Evolutionary conservation across 2,888 invertebrate genomes (phyloP).

Genomic region (Automeris io): DNA sequence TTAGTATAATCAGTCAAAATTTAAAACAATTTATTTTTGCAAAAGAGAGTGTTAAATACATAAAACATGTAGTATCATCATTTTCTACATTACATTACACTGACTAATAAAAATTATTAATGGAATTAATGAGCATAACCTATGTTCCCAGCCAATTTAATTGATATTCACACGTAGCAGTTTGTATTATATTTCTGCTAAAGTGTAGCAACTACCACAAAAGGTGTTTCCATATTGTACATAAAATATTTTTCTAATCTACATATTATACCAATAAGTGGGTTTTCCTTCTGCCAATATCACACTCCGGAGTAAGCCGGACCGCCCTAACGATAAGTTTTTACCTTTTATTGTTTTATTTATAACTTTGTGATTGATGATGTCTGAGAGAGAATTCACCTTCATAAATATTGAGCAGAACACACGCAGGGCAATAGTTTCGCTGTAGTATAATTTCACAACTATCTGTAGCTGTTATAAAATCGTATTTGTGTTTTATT

Average conservation of each 20-base stretch:
- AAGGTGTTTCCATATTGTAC: slow-evolving; percentile 6
- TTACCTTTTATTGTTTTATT: slow-evolving; percentile 78
- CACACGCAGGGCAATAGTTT: slow-evolving; percentile 62
- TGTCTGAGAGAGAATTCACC: slow-evolving; percentile 58
- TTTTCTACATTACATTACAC: no score
- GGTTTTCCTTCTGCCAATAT: slow-evolving; percentile 63
- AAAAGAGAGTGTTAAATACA: no score
- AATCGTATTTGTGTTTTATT: slow-evolving; percentile 7
- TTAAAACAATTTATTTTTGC: no score
- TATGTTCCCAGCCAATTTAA: no score
- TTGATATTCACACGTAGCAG: no score
- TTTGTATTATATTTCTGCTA: not conserved
- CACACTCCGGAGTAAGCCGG: slow-evolving; percentile 51
- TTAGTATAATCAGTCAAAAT: no score
- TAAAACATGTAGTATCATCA: no score
- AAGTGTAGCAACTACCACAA: not conserved
- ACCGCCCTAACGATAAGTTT: slow-evolving; percentile 67
- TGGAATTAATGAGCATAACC: no score
- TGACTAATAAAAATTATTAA: no score
- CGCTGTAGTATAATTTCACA: slow-evolving; percentile 21
- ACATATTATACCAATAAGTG: slow-evolving; percentile 77
- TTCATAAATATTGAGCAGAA: slow-evolving; percentile 73
- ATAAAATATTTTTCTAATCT: slow-evolving; percentile 64
- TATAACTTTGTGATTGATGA: slow-evolving; percentile 78
- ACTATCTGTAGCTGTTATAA: slow-evolving; percentile 11